A percentile compares a stretch with the other conserved stretches of the same genome.
Conservation (phyloP, 2,797 vertebrate genomes). For the Bufotes viridis region DNA sequence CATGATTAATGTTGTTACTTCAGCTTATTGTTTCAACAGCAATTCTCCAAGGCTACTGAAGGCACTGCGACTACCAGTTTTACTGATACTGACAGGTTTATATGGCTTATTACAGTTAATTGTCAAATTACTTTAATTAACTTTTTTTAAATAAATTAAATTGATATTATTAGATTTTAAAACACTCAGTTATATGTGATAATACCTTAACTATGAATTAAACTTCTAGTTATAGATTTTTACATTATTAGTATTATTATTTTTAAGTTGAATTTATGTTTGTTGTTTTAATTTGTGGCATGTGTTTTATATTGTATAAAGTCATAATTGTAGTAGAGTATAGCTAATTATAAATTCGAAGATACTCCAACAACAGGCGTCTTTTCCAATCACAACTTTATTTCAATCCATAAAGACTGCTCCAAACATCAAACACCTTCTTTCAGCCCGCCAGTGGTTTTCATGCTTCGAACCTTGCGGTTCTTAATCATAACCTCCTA, state of each 20-base stretch:
- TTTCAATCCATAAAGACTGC: too few relatives aligned
- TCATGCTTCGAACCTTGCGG: too few relatives aligned
- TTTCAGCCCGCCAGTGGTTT: too few relatives aligned
- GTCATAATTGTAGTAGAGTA: neutral
- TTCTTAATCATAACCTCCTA: too few relatives aligned
- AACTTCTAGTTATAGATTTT: too few relatives aligned
- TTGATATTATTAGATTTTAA: neutral
- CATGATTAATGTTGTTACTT: constrained; percentile 59
- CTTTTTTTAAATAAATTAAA: neutral
- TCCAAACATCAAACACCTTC: too few relatives aligned
- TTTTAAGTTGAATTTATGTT: neutral
- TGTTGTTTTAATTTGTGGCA: neutral
- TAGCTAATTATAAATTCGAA: too few relatives aligned
- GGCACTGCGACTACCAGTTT: constrained; percentile 31
- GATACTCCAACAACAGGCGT: too few relatives aligned
- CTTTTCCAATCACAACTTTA: too few relatives aligned
- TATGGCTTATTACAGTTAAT: neutral
- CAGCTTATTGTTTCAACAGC: constrained; percentile 50
- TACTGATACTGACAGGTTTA: constrained; percentile 15
- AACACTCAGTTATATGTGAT: neutral
- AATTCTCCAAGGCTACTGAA: constrained; percentile 30
- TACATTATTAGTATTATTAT: neutral
- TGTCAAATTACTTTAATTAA: neutral
- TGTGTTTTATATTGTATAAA: neutral
- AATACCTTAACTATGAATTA: neutral